Evolutionary conservation across 1,140 invertebrate genomes (phyloP), one percentile per base, ranked within the genome.

Genomic region (Pseudachorutes palmiensis): DNA sequence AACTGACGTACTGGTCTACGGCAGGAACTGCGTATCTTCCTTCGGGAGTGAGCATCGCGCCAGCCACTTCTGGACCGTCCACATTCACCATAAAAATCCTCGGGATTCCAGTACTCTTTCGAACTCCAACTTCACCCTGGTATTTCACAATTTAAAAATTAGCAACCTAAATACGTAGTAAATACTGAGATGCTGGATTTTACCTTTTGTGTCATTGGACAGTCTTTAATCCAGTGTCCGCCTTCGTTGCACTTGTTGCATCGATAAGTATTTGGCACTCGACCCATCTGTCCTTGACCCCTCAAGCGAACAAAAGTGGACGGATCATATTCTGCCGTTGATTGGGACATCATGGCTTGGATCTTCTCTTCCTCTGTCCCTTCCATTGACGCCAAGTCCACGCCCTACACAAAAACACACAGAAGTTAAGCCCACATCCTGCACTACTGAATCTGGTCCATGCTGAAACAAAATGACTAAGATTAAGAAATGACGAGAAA

Each of bases 301-400:
- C 87, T 85, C 76, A 92, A 88, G 80, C 91, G 91, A 75, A 89
- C 83, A 77, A 94, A 95, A 92, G 92, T 96, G 78, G 91, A 90
- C 66, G 93, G 91, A 81, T 97, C 92, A 83, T 97, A 99, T 77
- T 96, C 94, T 76, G 89, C 88, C 58, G 92, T 95, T 45, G 94
- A 96, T 76, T 97, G 94, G 64, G 88, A 86, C 85, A 98, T 97
- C 89, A 98, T 96, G 69, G 92, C 92, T 77, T 88, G 87, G 75
- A 99, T 95, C 81, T 97, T 97, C 76, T 98, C 94, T 75, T 96
- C 92, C 82, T 99, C 96, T 31, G 89, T 89, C 57, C 88, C 90
- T 82, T 93, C 90, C 80, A 96, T 86, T 77, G 86, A 88, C 28
- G 89, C 87, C 69, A 97, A 82, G 83, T 97, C 94, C 57, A 91